Conservation (phyloP, 2,113 vertebrate species). For the Climacteris rufus region DNA sequence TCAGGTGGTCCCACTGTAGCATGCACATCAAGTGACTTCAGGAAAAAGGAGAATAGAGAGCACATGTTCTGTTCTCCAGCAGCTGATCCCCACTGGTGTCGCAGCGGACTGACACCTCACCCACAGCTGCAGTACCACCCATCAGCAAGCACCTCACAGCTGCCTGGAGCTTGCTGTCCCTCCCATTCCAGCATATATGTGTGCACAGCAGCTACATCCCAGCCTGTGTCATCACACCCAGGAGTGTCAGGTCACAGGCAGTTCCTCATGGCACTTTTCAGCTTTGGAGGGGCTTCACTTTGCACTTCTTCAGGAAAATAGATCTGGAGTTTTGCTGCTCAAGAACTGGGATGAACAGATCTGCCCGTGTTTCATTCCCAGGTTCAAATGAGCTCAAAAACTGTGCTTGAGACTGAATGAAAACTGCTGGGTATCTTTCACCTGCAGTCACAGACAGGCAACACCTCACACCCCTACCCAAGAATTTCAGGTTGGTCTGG, state of each 20-base stretch:
- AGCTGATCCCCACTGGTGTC: background rate
- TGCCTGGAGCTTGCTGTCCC: background rate
- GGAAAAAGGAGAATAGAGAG: background rate
- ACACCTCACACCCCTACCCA: background rate
- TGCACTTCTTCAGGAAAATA: accelerated
- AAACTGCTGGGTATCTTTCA: background rate
- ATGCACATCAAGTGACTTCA: background rate
- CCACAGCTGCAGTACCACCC: background rate
- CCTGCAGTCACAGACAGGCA: background rate
- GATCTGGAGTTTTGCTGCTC: background rate
- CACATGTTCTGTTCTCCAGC: background rate
- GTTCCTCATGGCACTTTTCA: background rate
- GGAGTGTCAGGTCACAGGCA: background rate
- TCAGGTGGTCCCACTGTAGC: background rate
- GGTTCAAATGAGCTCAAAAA: background rate
- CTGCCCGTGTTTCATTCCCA: background rate
- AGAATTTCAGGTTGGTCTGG: background rate
- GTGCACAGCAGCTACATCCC: background rate
- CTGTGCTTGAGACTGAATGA: background rate
- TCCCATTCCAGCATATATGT: accelerated
- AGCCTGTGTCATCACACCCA: background rate
- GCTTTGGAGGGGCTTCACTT: background rate
- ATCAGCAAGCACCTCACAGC: background rate
- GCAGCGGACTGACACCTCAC: background rate
- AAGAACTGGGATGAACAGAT: background rate